Conservation (phyloP, 2,888 invertebrate species). For the Tuta absoluta region DNA sequence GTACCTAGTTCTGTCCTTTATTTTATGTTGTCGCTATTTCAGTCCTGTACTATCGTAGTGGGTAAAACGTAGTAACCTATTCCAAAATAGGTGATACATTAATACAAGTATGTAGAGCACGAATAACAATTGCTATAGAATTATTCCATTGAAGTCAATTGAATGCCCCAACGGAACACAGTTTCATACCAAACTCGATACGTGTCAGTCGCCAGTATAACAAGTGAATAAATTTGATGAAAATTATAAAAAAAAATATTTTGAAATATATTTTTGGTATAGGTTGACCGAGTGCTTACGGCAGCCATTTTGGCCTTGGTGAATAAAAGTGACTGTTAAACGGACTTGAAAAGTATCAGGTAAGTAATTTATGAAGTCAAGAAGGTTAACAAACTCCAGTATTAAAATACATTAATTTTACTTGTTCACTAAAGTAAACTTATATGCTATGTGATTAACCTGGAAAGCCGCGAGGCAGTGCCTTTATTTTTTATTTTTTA, state of each 20-base stretch:
- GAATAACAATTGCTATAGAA: slow-evolving; percentile 44
- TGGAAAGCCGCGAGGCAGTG: too few species aligned
- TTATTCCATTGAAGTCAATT: slow-evolving; percentile 77
- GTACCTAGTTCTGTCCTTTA: background rate
- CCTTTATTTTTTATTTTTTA: too few species aligned
- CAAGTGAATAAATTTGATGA: background rate
- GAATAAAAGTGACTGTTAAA: too few species aligned
- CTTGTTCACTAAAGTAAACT: too few species aligned
- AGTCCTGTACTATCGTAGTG: background rate
- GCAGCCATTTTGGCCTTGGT: too few species aligned
- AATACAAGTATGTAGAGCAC: slow-evolving; percentile 6
- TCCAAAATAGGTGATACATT: background rate
- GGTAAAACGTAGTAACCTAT: background rate
- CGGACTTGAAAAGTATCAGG: too few species aligned
- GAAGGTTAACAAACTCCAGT: too few species aligned
- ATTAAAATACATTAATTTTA: too few species aligned
- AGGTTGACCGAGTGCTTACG: background rate
- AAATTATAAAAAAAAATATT: background rate
- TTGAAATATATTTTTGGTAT: too few species aligned
- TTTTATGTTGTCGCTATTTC: background rate
- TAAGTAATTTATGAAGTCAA: too few species aligned
- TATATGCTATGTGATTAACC: too few species aligned
- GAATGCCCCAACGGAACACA: slow-evolving; percentile 41
- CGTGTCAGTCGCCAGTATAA: slow-evolving; percentile 39
- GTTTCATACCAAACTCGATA: slow-evolving; percentile 43